Conservation (phyloP, 2,113 vertebrate species). For the Gadus macrocephalus region DNA sequence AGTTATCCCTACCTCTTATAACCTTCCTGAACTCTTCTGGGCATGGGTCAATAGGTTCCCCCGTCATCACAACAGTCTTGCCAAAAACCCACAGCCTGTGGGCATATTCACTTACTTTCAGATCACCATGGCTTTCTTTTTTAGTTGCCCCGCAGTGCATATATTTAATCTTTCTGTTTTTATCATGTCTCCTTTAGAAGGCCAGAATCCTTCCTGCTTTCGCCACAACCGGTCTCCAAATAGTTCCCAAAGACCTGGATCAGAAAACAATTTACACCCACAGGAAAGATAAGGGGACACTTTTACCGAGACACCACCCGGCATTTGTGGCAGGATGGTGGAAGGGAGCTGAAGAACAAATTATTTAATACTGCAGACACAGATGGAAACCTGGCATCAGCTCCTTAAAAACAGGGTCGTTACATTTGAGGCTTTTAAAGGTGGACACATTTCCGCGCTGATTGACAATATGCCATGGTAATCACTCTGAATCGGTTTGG, state of each 20-base stretch:
- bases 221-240: conserved; percentile 33
- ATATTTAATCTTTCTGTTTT: too few relatives aligned
- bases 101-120: too few relatives aligned
- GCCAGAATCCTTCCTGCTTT: not conserved
- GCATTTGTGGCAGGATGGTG: conserved; percentile 40
- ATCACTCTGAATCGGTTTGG: conserved; percentile 30
- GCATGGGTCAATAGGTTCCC: too few relatives aligned
- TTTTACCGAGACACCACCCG: conserved; percentile 50
- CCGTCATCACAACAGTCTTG: too few relatives aligned
- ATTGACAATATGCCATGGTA: conserved; percentile 44
- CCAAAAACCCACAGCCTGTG: too few relatives aligned
- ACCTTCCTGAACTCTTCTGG: too few relatives aligned
- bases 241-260: conserved; percentile 26
- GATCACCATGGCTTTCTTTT: too few relatives aligned
- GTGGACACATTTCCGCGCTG: conserved; percentile 51
- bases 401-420: conserved; percentile 52
- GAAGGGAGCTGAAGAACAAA: conserved; percentile 26
- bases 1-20: too few relatives aligned
- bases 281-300: conserved; percentile 70
- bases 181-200: conserved; percentile 24
- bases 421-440: conserved; percentile 59
- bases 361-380: conserved; percentile 55
- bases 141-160: too few relatives aligned
- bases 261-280: conserved; percentile 46
- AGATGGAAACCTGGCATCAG: conserved; percentile 64